Percentiles rank a stretch among this genome's conserved stretches.
Conservation (phyloP, 2,797 vertebrate genomes). For the Phalanger gymnotis region DNA sequence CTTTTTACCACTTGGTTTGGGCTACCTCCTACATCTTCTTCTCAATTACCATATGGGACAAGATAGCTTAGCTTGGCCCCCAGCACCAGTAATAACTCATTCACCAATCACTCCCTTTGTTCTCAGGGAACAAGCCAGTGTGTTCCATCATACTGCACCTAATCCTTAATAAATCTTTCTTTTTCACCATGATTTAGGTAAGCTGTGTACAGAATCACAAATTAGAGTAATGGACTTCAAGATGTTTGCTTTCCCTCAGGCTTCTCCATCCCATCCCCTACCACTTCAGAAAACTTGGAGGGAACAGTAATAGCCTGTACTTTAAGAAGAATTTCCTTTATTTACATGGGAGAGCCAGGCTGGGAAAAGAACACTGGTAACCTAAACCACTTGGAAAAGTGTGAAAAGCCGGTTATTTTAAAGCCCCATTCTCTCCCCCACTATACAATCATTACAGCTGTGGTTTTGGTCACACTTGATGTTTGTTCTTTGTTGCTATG, state of each 20-base stretch:
- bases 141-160: neutral
- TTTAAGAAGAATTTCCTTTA: neutral
- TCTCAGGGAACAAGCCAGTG: neutral
- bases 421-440: neutral
- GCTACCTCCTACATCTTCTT: conserved; percentile 94
- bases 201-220: neutral
- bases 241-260: conserved; percentile 19
- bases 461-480: neutral
- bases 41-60: conserved; percentile 92
- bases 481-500: neutral
- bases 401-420: neutral
- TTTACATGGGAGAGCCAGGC: neutral
- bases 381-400: neutral
- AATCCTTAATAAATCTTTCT: conserved; percentile 69
- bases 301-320: neutral
- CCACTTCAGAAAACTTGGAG: neutral
- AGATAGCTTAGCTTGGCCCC: conserved; percentile 81
- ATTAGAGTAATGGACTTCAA: neutral
- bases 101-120: neutral
- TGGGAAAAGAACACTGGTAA: neutral
- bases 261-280: conserved; percentile 17
- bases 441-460: neutral
- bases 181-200: neutral
- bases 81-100: neutral
- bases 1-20: conserved; percentile 94